Evolutionary conservation across 2,113 vertebrate species (phyloP).

Genomic region (Callorhinus ursinus): DNA sequence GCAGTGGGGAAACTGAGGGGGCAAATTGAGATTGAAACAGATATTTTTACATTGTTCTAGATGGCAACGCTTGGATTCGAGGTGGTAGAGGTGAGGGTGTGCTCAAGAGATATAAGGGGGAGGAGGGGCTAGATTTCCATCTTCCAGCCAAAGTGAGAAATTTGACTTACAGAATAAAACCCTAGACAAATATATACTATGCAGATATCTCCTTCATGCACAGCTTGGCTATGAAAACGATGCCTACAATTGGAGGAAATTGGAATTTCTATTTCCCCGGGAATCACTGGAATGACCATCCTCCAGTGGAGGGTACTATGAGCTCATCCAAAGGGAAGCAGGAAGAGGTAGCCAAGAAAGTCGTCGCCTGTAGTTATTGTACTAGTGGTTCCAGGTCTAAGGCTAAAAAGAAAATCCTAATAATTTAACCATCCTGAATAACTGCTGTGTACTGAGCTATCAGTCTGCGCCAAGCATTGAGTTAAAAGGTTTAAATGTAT

Average conservation of each 20-base stretch:
- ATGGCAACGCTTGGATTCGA: background rate
- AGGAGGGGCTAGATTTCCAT: background rate
- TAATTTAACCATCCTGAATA: background rate
- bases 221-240: background rate
- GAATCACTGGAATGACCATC: rapidly evolving
- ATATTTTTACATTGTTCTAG: background rate
- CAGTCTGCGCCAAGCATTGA: background rate
- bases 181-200: background rate
- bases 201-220: background rate
- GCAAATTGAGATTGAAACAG: no score
- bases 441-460: no score
- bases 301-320: background rate
- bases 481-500: background rate
- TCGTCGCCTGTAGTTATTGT: background rate
- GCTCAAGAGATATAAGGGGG: background rate
- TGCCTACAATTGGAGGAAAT: background rate
- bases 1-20: background rate
- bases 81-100: rapidly evolving
- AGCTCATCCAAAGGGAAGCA: background rate
- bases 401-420: background rate
- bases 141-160: background rate
- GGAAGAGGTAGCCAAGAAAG: background rate
- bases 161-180: background rate
- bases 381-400: background rate
- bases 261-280: background rate